phyloP scores from a whole-genome alignment of 1,140 invertebrate genomes.

The Drosophila baimaii region DNA sequence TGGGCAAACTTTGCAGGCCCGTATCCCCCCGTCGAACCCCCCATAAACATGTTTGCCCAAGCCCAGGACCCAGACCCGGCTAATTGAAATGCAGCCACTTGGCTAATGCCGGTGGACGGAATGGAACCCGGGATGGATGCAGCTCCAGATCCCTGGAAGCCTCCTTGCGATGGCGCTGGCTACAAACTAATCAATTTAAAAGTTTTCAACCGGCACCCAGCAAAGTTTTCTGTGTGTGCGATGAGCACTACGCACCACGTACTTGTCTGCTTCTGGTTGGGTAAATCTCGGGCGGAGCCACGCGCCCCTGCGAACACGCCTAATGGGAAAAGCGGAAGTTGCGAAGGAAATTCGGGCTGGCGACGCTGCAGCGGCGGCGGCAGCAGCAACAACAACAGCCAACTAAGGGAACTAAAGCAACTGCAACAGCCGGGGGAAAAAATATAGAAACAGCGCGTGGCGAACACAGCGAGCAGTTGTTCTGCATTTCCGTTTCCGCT shows the following conservation, averaged over 20 bases:
- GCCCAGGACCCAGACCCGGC: slow-evolving; percentile 7
- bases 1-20: slow-evolving; percentile 34
- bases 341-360: slow-evolving; percentile 55
- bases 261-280: slow-evolving; percentile 67
- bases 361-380: slow-evolving; percentile 15
- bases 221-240: slow-evolving; percentile 59
- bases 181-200: slow-evolving; percentile 80
- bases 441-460: slow-evolving; percentile 46
- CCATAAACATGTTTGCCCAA: slow-evolving; percentile 45
- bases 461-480: slow-evolving; percentile 62
- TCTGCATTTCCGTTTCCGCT: slow-evolving; percentile 80
- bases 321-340: slow-evolving; percentile 75
- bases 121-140: not conserved
- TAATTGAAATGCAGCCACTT: slow-evolving; percentile 75
- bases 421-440: slow-evolving; percentile 44
- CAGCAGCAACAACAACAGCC: not conserved
- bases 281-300: slow-evolving; percentile 57
- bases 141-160: slow-evolving; percentile 14
- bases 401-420: slow-evolving; percentile 8
- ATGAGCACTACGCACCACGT: slow-evolving; percentile 36
- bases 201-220: slow-evolving; percentile 60
- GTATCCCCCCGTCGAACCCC: slow-evolving; percentile 1
- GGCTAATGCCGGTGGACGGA: slow-evolving; percentile 35
- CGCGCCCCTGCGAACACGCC: slow-evolving; percentile 55
- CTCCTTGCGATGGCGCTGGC: slow-evolving; percentile 13